These are phyloP conservation scores for Enteromius trimaculatus DNA, from an alignment of 2,797 vertebrate genomes.

Conservation along the genomic window DNA sequence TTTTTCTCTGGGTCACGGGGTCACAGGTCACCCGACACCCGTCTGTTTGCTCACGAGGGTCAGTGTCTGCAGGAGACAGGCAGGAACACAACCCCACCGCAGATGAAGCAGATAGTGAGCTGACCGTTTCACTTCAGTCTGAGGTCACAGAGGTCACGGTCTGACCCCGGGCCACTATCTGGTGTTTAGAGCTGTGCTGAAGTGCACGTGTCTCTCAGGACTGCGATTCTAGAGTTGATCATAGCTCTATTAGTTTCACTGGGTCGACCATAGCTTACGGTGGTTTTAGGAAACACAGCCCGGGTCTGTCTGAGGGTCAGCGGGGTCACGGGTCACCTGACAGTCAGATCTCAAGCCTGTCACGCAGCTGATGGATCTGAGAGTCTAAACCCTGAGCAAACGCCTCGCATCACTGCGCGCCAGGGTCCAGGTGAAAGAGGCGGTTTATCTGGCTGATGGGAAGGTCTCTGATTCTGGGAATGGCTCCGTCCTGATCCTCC, in stretches of 20 bases:
- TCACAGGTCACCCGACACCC: conserved; percentile 61
- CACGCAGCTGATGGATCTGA: conserved; percentile 71
- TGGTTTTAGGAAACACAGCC: not conserved
- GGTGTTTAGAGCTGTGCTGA: not conserved
- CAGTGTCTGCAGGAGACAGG: conserved; percentile 46
- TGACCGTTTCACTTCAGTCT: conserved; percentile 64
- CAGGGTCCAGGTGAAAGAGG: conserved; percentile 82
- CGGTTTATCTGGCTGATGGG: conserved; percentile 90
- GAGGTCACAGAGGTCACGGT: conserved; percentile 58
- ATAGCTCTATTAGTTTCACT: not conserved
- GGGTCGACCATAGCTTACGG: no score
- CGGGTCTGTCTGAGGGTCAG: not conserved
- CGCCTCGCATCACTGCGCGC: conserved; percentile 53
- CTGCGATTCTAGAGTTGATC: not conserved
- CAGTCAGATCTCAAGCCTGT: conserved; percentile 67
- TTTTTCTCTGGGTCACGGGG: conserved; percentile 49
- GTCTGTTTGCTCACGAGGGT: conserved; percentile 64
- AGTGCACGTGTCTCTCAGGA: not conserved
- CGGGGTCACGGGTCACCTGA: conserved; percentile 58
- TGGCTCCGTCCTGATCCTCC: conserved; percentile 75
- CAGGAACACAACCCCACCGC: conserved; percentile 45
- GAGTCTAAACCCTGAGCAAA: conserved; percentile 62
- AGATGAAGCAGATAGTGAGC: conserved; percentile 63
- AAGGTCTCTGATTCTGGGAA: conserved; percentile 86
- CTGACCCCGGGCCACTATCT: conserved; percentile 3